A percentile compares a stretch with the other conserved stretches of the same genome.
Evolutionary conservation across 2,888 invertebrate species (phyloP).

Genomic region (Diaphora mendica): DNA sequence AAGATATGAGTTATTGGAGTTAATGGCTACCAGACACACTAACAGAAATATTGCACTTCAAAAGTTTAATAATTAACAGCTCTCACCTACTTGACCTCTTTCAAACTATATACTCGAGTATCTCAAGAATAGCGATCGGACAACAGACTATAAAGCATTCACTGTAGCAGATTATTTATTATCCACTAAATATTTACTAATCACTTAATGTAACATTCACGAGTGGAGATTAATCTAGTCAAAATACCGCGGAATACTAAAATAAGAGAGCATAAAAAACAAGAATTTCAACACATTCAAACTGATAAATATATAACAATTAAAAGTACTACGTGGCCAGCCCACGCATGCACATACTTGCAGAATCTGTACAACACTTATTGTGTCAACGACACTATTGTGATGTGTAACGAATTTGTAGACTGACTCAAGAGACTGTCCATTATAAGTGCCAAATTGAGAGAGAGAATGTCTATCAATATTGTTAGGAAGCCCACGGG

Average conservation of each 20-base stretch:
- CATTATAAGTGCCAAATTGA: background rate
- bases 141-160: background rate
- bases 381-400: slow-evolving; percentile 7
- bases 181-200: background rate
- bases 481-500: background rate
- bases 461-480: background rate
- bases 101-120: background rate
- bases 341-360: slow-evolving; percentile 4
- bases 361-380: background rate
- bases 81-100: background rate
- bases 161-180: background rate
- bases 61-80: background rate
- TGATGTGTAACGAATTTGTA: background rate
- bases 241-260: slow-evolving; percentile 6
- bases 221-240: background rate
- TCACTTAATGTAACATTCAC: background rate
- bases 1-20: background rate
- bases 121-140: background rate
- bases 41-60: background rate
- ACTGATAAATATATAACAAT: slow-evolving; percentile 9
- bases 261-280: background rate
- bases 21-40: background rate
- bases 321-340: background rate
- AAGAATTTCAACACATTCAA: slow-evolving; percentile 5
- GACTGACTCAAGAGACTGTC: background rate